Base-by-base conservation (phyloP, 2,888 invertebrate genomes). In the Hylaea fasciaria region DNA sequence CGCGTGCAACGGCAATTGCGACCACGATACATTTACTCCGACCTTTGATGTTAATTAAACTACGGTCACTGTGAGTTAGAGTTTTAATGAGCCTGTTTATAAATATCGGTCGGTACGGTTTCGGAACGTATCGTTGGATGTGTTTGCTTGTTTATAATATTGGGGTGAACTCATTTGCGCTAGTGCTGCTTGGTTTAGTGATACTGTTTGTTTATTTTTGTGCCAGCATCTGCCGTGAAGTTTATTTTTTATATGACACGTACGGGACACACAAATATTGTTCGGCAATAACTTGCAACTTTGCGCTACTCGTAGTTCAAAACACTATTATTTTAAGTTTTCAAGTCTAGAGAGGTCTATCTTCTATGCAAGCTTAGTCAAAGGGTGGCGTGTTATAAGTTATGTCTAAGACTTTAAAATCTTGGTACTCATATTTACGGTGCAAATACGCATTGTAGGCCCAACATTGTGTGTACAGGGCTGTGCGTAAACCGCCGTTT, bases 41-140 rank as follows among this genome's bases (percentile, higher is more conserved):
- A 63, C 71, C 85, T 86, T 86, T 86, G 87, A 86, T 78, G 81
- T 84, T 83, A 83, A 85, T 82, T 83, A 79, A 78, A 78, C 70
- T 68, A 57, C 72, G 62, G 69, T 70, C 69, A 68, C 68, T 70
- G 70, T 73, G 70, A 37, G 64, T 29, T 28, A 50, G 22, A 32
- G 39, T 40, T 59, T 71, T 64, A 66, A 69, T 69, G 64, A 66
- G 61, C 29, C 55, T 35, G 64, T 65, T 64, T 68, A 64, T 71
- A 68, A 68, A 71, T 71, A 69, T 68, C 66, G 69, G 66, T 70
- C 70, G 72, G 32, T 40, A 13, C n/a, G 49, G 58, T 29, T 54
- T 54, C 17, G 46, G 14, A 22, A 39, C 7, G 32, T 43, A 46
- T 64, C 61, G 41, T 65, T 64, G 43, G 74, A 77, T 76, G 75